Evolutionary conservation across 1,140 invertebrate species (phyloP).

Genomic region (Drosophila watanabei): DNA sequence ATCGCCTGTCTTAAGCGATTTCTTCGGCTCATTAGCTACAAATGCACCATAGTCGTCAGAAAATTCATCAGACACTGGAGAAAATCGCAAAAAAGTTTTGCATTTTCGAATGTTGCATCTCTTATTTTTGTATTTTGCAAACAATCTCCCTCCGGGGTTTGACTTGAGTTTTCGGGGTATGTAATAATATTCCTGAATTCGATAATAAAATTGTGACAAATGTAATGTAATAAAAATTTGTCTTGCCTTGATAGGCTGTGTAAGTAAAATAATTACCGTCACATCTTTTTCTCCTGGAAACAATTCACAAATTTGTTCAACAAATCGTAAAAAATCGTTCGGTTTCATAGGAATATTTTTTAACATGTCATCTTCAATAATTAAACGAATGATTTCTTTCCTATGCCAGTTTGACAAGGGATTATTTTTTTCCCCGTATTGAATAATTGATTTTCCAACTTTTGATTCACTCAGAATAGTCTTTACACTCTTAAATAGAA

Average conservation of each 20-base stretch:
- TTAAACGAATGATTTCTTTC: not conserved
- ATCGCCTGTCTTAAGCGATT: not conserved
- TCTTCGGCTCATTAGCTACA: not conserved
- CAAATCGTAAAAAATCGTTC: not conserved
- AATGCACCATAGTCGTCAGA: not conserved
- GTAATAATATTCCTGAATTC: not conserved
- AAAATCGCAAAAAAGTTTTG: not conserved
- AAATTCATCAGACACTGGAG: not conserved
- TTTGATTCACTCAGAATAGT: not conserved
- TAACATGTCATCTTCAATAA: not conserved
- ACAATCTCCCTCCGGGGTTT: not conserved
- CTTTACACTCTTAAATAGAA: too few species aligned
- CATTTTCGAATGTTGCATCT: not conserved
- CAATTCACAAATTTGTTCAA: not conserved
- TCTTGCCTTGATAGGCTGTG: too few species aligned
- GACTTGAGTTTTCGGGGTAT: not conserved
- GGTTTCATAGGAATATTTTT: not conserved
- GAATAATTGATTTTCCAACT: not conserved
- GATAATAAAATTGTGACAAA: not conserved
- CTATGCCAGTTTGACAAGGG: not conserved
- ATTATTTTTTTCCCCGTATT: not conserved
- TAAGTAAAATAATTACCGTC: not conserved
- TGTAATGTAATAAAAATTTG: not conserved
- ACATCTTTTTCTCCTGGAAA: not conserved
- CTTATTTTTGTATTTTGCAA: not conserved